These are phyloP conservation scores for Babyrousa celebensis DNA, from an alignment of 2,797 vertebrate species.

Conservation along the genomic window DNA sequence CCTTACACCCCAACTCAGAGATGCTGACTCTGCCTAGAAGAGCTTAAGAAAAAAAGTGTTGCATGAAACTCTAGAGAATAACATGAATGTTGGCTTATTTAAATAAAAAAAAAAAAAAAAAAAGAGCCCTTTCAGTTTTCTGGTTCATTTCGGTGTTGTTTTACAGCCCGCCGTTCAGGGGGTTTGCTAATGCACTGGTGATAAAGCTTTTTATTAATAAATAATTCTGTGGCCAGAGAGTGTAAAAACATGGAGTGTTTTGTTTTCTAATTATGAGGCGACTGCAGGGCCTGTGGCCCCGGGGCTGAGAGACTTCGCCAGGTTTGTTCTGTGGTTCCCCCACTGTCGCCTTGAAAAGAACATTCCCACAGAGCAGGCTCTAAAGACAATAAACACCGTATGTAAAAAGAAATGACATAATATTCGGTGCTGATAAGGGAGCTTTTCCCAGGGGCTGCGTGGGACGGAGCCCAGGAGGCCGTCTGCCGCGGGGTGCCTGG, in stretches of 20 bases:
- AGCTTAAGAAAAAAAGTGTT: background rate
- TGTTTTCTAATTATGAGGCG: slow-evolving; percentile 75
- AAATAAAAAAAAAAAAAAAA: background rate
- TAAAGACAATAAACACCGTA: slow-evolving; percentile 85
- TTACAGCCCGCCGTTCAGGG: background rate
- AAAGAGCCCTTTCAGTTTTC: background rate
- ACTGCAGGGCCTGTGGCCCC: slow-evolving; percentile 74
- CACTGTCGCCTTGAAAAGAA: slow-evolving; percentile 77
- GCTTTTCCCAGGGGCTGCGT: slow-evolving; percentile 87
- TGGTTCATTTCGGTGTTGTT: background rate
- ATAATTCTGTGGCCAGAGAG: slow-evolving; percentile 50
- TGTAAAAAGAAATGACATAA: slow-evolving; percentile 86
- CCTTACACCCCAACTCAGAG: slow-evolving; percentile 31
- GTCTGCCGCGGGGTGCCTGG: slow-evolving; percentile 88
- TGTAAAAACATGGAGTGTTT: background rate
- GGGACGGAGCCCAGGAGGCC: slow-evolving; percentile 83
- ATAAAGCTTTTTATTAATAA: slow-evolving; percentile 50
- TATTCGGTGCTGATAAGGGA: slow-evolving; percentile 80
- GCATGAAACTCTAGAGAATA: slow-evolving; percentile 69
- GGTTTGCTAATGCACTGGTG: background rate
- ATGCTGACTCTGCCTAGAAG: background rate
- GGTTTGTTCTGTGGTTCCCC: slow-evolving; percentile 78
- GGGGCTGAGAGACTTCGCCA: slow-evolving; percentile 78
- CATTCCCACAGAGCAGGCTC: slow-evolving; percentile 81
- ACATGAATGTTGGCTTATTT: background rate